A percentile compares a stretch with the other conserved stretches of the same genome.
phyloP scores from a whole-genome alignment of 2,888 invertebrate genomes.

The Camptogramma bilineatum region DNA sequence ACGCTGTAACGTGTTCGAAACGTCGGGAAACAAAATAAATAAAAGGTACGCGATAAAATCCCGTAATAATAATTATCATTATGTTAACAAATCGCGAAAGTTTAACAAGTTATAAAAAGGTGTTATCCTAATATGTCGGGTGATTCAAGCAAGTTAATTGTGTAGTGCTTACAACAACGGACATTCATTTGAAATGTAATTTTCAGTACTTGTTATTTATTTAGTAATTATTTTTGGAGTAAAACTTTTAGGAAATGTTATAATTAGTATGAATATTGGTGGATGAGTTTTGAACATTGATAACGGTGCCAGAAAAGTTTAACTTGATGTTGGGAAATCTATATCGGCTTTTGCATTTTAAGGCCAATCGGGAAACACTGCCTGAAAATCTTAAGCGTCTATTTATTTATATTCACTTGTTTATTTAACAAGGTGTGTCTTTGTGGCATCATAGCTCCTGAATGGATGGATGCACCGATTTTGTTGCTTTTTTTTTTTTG shows the following conservation, averaged over 20 bases:
- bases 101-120: too few relatives aligned
- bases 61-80: too few relatives aligned
- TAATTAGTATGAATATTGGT: conserved; percentile 24
- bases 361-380: not conserved
- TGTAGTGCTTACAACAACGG: not conserved
- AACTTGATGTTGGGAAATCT: conserved; percentile 33
- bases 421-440: too few relatives aligned
- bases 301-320: conserved; percentile 46
- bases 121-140: too few relatives aligned
- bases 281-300: conserved; percentile 25
- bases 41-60: too few relatives aligned
- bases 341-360: conserved; percentile 6
- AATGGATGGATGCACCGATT: too few relatives aligned
- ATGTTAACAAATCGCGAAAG: too few relatives aligned
- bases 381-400: not conserved
- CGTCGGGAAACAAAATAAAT: too few relatives aligned
- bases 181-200: conserved; percentile 7
- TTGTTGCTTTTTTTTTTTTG: too few relatives aligned
- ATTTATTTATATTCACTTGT: too few relatives aligned
- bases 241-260: conserved; percentile 35
- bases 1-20: too few relatives aligned
- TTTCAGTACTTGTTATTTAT: conserved; percentile 37
- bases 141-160: not conserved
- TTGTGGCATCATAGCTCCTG: too few relatives aligned
- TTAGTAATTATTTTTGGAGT: conserved; percentile 40